Conservation (phyloP, 2,888 invertebrate species). For the Sarcophaga rosellei region DNA sequence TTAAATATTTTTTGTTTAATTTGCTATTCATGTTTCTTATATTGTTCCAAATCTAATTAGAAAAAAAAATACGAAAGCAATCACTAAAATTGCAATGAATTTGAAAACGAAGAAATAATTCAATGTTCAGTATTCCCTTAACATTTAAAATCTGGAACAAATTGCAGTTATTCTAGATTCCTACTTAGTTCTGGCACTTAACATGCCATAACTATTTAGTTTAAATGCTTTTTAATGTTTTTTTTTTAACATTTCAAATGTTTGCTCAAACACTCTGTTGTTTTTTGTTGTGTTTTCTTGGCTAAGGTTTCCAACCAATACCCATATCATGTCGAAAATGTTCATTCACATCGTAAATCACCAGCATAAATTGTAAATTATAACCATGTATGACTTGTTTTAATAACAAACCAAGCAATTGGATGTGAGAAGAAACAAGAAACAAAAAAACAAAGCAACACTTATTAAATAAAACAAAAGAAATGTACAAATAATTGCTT, state of each 20-base stretch:
- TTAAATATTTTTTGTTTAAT: no score
- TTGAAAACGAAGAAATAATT: no score
- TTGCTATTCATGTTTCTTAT: no score
- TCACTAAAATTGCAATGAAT: no score
- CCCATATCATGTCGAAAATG: slow-evolving; percentile 51
- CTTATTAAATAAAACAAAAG: slow-evolving; percentile 73
- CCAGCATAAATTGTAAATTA: slow-evolving; percentile 56
- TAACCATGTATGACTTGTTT: slow-evolving; percentile 41
- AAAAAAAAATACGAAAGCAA: no score
- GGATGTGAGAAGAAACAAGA: not conserved
- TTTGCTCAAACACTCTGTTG: not conserved
- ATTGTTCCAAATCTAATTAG: no score
- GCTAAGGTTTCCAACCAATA: not conserved
- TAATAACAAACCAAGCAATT: slow-evolving; percentile 69
- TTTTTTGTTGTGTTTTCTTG: not conserved
- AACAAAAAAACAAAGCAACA: slow-evolving; percentile 59
- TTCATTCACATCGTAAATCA: slow-evolving; percentile 66
- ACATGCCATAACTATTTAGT: not conserved
- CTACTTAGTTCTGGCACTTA: no score
- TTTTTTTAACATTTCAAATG: not conserved
- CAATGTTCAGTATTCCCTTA: no score
- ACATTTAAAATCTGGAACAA: no score
- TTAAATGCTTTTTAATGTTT: not conserved
- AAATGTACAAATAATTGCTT: slow-evolving; percentile 51
- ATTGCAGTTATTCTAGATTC: not conserved